These are phyloP conservation scores for Pseudorhombus dupliciocellatus DNA, from an alignment of 2,113 vertebrate species.

Conservation along the genomic window DNA sequence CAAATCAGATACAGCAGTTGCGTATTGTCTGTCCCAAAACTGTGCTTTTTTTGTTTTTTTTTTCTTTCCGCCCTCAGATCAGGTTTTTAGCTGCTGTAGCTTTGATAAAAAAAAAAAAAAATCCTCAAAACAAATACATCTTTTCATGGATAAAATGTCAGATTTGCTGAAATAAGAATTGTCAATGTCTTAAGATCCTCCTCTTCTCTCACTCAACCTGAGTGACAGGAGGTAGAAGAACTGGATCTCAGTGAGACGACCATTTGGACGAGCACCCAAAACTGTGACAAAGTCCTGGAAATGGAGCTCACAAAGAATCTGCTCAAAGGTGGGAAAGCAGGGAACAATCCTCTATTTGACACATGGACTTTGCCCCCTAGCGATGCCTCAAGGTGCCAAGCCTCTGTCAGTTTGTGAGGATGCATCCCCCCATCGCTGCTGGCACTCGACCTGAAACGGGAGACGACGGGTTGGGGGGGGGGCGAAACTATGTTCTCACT, in stretches of 20 bases:
- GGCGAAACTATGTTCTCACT: conserved; percentile 24
- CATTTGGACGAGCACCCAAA: background rate
- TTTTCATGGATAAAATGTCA: no score
- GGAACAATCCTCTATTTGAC: conserved; percentile 13
- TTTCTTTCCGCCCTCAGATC: background rate
- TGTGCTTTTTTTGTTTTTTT: background rate
- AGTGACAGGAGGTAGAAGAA: background rate
- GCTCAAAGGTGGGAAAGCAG: conserved; percentile 5
- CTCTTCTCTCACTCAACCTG: background rate
- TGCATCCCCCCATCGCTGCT: conserved; percentile 28
- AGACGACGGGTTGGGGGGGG: conserved; percentile 44
- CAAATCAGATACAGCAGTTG: background rate
- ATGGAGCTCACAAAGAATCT: background rate
- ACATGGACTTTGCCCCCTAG: conserved; percentile 35
- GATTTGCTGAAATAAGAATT: no score
- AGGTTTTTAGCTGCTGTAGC: background rate
- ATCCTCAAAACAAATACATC: no score
- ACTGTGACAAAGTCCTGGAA: background rate
- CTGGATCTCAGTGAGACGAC: background rate
- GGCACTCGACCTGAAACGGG: conserved; percentile 24
- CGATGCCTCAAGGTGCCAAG: conserved; percentile 40
- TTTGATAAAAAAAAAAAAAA: background rate
- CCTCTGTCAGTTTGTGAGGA: conserved; percentile 33
- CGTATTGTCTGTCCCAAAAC: background rate
- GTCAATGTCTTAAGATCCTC: background rate